Conservation (phyloP, 2,888 invertebrate genomes). For the Tetragonula carbonaria region DNA sequence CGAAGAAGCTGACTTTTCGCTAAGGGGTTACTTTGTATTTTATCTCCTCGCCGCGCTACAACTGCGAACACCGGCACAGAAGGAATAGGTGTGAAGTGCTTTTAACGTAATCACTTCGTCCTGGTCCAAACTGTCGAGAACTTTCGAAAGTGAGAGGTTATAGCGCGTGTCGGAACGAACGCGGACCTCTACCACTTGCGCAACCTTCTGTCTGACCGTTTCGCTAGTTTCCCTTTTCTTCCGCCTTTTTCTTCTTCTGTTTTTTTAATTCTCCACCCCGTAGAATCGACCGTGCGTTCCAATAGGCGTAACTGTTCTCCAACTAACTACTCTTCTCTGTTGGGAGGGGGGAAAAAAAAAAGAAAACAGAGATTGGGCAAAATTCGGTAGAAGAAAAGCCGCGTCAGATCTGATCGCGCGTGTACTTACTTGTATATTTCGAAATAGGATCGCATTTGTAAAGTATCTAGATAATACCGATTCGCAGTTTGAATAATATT, state of each 20-base stretch:
- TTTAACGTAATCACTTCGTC: conserved; percentile 78
- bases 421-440: background rate
- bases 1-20: conserved; percentile 38
- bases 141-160: conserved; percentile 74
- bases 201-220: conserved; percentile 51
- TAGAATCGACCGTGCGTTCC: conserved; percentile 32
- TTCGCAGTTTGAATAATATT: background rate
- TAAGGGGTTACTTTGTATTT: conserved; percentile 63
- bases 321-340: conserved; percentile 34
- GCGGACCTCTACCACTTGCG: conserved; percentile 56
- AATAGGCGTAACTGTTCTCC: background rate
- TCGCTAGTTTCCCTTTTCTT: conserved; percentile 39
- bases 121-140: conserved; percentile 68
- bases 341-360: background rate
- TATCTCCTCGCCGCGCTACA: conserved; percentile 50
- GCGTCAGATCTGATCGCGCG: no score
- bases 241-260: background rate
- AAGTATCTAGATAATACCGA: background rate
- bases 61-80: conserved; percentile 44
- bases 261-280: no score
- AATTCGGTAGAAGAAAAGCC: no score
- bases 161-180: conserved; percentile 65
- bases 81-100: conserved; percentile 76
- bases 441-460: background rate
- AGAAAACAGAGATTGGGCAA: conserved; percentile 20